phyloP scores from a whole-genome alignment of 1,140 invertebrate species.

The Penaeus chinensis region DNA sequence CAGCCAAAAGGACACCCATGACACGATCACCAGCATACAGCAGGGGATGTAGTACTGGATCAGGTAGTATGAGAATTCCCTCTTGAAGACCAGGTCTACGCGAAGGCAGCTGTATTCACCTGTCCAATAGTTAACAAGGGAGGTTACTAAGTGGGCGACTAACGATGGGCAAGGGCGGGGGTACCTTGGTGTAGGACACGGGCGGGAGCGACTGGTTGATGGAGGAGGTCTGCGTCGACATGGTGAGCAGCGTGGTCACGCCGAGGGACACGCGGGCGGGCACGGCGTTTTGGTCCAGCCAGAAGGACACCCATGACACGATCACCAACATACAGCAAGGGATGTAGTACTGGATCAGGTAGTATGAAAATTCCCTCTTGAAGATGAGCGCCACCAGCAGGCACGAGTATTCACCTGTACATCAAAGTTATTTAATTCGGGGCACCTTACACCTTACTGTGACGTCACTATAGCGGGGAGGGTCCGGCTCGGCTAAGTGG shows the following conservation, averaged over 20 bases:
- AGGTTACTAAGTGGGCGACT: slow-evolving; percentile 72
- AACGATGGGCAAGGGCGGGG: slow-evolving; percentile 73
- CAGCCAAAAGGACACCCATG: slow-evolving; percentile 92
- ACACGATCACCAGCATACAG: slow-evolving; percentile 89
- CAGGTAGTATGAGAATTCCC: slow-evolving; percentile 98
- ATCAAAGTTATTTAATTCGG: slow-evolving; percentile 23
- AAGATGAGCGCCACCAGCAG: slow-evolving; percentile 70
- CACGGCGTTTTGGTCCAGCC: slow-evolving; percentile 72
- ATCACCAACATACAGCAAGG: slow-evolving; percentile 73
- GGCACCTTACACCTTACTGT: not conserved
- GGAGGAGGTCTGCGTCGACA: slow-evolving; percentile 72
- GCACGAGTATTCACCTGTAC: slow-evolving; percentile 72
- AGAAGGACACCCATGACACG: slow-evolving; percentile 74
- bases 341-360: slow-evolving; percentile 72
- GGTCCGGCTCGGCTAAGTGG: not conserved
- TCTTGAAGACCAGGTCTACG: slow-evolving; percentile 93
- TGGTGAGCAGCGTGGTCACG: slow-evolving; percentile 73
- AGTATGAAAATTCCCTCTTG: slow-evolving; percentile 72
- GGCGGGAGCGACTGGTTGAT: slow-evolving; percentile 72
- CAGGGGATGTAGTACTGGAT: slow-evolving; percentile 97
- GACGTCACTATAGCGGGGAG: not conserved
- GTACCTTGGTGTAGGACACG: slow-evolving; percentile 67
- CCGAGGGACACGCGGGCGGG: slow-evolving; percentile 72
- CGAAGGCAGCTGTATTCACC: slow-evolving; percentile 87
- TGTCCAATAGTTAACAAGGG: slow-evolving; percentile 70